A percentile compares a stretch with the other conserved stretches of the same genome.
Evolutionary conservation across 2,888 invertebrate species (phyloP).

Genomic region (Peribatodes rhomboidaria): DNA sequence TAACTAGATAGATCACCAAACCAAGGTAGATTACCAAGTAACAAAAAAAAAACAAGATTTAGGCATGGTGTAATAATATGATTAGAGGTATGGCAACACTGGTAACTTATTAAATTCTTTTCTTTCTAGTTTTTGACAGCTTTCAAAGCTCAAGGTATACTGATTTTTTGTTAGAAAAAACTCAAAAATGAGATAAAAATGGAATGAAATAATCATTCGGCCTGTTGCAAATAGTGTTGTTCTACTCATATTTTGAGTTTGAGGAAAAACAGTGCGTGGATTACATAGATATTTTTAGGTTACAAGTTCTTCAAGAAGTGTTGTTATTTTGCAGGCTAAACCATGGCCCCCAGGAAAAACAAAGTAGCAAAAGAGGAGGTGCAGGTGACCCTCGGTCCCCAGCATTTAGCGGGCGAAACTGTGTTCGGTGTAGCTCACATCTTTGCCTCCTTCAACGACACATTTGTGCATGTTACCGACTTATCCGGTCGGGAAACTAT

Average conservation of each 20-base stretch:
- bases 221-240: constrained; percentile 38
- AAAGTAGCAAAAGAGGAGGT: constrained; percentile 99
- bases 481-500: constrained; percentile 98
- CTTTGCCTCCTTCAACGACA: constrained; percentile 99
- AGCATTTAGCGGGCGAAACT: constrained; percentile 98
- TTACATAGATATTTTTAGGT: constrained; percentile 76
- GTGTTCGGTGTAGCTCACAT: constrained; percentile 99
- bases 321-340: constrained; percentile 81
- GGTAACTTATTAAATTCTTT: constrained; percentile 53
- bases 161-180: constrained; percentile 59
- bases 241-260: constrained; percentile 39
- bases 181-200: constrained; percentile 48
- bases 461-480: constrained; percentile 99
- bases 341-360: constrained; percentile 99
- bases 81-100: constrained; percentile 27
- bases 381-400: constrained; percentile 97
- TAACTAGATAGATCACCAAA: too few species aligned
- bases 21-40: too few species aligned
- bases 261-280: constrained; percentile 58
- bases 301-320: constrained; percentile 75
- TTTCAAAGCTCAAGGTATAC: constrained; percentile 81
- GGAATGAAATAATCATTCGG: constrained; percentile 58
- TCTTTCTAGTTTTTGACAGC: constrained; percentile 84
- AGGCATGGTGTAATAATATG: background rate
- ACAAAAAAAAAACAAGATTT: too few species aligned